Evolutionary conservation across 2,888 invertebrate species (phyloP).

Genomic region (Hyposoter dolosus): DNA sequence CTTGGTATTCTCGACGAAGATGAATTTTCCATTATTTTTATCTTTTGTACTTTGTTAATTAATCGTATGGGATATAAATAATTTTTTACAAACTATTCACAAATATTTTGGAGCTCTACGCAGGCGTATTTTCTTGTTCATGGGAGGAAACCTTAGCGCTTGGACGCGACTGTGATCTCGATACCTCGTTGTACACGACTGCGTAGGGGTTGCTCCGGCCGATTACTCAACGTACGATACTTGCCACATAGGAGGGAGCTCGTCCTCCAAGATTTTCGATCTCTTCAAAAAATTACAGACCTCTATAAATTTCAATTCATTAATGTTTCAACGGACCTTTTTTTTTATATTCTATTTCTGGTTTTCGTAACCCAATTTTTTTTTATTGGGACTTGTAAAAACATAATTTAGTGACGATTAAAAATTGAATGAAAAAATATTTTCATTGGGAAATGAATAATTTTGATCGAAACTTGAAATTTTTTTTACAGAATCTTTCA

Average conservation of each 20-base stretch:
- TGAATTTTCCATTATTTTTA: slow-evolving; percentile 57
- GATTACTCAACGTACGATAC: slow-evolving; percentile 11
- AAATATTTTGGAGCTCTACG: neutral
- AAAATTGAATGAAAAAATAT: neutral
- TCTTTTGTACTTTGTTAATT: neutral
- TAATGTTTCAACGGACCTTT: neutral
- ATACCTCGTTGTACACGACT: slow-evolving; percentile 67
- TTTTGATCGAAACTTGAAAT: neutral
- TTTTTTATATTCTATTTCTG: neutral
- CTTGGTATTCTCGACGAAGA: slow-evolving; percentile 32
- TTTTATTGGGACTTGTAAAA: neutral
- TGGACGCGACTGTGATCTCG: slow-evolving; percentile 68
- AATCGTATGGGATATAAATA: neutral
- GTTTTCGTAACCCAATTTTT: neutral
- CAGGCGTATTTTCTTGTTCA: slow-evolving; percentile 34
- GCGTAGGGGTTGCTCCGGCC: slow-evolving; percentile 61
- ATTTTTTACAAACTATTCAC: neutral
- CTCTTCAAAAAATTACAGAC: neutral
- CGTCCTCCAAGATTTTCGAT: slow-evolving; percentile 29
- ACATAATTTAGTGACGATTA: neutral
- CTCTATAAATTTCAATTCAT: neutral
- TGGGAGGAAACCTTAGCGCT: slow-evolving; percentile 69
- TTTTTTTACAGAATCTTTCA: neutral
- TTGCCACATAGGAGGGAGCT: slow-evolving; percentile 50
- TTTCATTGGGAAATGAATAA: neutral